A percentile compares a stretch with the other conserved stretches of the same genome.
phyloP scores from a whole-genome alignment of 2,797 vertebrate species.

The Poeciliopsis infans region DNA sequence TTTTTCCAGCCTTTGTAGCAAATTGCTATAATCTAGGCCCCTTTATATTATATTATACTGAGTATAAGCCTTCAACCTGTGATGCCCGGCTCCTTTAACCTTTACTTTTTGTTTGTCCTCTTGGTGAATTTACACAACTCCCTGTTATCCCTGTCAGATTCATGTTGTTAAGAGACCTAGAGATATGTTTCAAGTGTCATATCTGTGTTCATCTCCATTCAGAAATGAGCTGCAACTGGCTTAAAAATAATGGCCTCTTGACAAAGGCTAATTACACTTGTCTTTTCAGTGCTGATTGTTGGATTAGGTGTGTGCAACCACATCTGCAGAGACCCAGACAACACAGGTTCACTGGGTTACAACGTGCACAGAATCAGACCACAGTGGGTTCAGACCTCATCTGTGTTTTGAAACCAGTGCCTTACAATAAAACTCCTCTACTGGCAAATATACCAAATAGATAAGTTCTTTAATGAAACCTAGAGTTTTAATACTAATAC shows the following conservation, averaged over 20 bases:
- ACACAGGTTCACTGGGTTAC: slow-evolving; percentile 8
- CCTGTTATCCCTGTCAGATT: slow-evolving; percentile 3
- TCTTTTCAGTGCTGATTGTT: slow-evolving; percentile 52
- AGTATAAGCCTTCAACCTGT: slow-evolving; percentile 74
- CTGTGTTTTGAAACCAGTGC: slow-evolving; percentile 49
- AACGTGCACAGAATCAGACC: slow-evolving; percentile 19
- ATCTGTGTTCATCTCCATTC: slow-evolving; percentile 25
- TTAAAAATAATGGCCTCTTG: slow-evolving; percentile 24
- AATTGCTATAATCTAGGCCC: slow-evolving; percentile 78
- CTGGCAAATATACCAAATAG: slow-evolving; percentile 5
- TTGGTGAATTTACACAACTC: neutral
- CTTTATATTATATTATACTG: slow-evolving; percentile 77
- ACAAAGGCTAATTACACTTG: slow-evolving; percentile 55
- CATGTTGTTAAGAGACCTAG: slow-evolving; percentile 23
- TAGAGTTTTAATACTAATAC: slow-evolving; percentile 8
- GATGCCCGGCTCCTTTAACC: slow-evolving; percentile 55
- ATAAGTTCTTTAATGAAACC: slow-evolving; percentile 11
- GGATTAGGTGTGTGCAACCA: slow-evolving; percentile 7
- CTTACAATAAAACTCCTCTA: slow-evolving; percentile 55
- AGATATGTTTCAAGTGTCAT: slow-evolving; percentile 42
- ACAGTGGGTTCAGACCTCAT: slow-evolving; percentile 8
- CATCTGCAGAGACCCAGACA: slow-evolving; percentile 4
- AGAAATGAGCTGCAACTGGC: slow-evolving; percentile 19
- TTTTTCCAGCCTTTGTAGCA: slow-evolving; percentile 74
- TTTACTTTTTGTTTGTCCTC: slow-evolving; percentile 28